Evolutionary conservation across 1,140 invertebrate genomes (phyloP), one percentile per base, ranked within the genome.

Genomic region (Acyrthosiphon pisum): DNA sequence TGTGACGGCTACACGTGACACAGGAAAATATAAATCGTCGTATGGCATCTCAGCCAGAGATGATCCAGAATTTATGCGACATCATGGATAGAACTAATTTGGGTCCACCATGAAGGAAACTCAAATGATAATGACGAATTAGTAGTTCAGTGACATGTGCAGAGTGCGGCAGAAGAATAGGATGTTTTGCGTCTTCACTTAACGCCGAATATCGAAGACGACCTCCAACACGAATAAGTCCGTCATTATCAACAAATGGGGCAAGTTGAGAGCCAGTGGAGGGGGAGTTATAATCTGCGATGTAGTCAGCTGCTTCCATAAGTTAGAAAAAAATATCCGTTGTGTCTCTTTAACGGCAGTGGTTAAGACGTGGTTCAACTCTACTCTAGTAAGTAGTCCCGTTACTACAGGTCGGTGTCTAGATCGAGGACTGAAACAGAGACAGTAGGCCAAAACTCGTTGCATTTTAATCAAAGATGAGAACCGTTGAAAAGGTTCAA

Each of bases 91-190:
- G 20, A 35, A 8, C n/a, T 35, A 95, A 60, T 91, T 94, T 94
- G 2, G n/a, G n/a, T n/a, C n/a, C n/a, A n/a, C n/a, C n/a, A n/a
- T n/a, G n/a, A n/a, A n/a, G n/a, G n/a, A n/a, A n/a, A n/a, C n/a
- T n/a, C 3, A 94, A 22, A 93, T 95, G 94, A 50, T 94, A 94
- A 93, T 94, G 94, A 48, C 91, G 18, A n/a, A 95, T 90, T 20
- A 95, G 53, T 7, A 94, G 46, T 6, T 93, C 48, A 7, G 94
- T 94, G 8, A 95, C 37, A 44, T 93, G 91, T 84, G 91, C 50
- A 41, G 37, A 48, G 3, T 23, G 22, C 2, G 44, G 84, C 2
- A 86, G 48, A 14, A 46, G 44, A 46, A 46, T 46, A 9, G 44
- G 44, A 46, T 46, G 44, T 46, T 46, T 46, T 11, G 11, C 44